Conservation (phyloP, 2,797 vertebrate genomes). For the Typhlichthys subterraneus region DNA sequence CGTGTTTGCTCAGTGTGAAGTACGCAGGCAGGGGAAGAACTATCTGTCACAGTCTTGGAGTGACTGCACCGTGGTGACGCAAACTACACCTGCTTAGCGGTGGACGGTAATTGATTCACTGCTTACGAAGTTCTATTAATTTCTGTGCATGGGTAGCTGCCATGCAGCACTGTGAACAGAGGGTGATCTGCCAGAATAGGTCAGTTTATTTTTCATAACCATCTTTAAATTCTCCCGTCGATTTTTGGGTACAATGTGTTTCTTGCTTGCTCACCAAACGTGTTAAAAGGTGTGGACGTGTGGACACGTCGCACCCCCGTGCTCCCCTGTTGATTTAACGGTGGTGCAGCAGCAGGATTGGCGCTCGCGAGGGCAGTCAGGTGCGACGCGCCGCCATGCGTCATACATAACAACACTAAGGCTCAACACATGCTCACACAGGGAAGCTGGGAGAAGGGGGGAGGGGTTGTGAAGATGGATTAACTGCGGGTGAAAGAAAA, state of each 20-base stretch:
- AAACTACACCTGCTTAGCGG: conserved; percentile 16
- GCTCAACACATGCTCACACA: conserved; percentile 1
- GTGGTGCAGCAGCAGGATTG: conserved; percentile 25
- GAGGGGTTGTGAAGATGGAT: conserved; percentile 4
- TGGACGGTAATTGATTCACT: conserved; percentile 42
- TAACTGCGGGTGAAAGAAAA: conserved; percentile 50
- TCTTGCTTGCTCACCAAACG: conserved; percentile 1
- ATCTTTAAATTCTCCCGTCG: background rate
- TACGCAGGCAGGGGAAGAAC: conserved; percentile 33
- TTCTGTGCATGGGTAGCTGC: conserved; percentile 3
- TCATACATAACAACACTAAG: conserved; percentile 4
- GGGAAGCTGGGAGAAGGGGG: background rate
- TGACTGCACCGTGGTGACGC: conserved; percentile 32
- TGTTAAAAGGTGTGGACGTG: background rate
- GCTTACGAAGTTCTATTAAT: conserved; percentile 25
- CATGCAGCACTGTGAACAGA: conserved; percentile 23
- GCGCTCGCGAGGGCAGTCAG: conserved; percentile 4
- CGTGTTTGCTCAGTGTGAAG: conserved; percentile 46
- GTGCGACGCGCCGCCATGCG: background rate
- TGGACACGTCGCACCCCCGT: no score
- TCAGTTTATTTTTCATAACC: background rate
- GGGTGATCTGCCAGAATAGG: conserved; percentile 2
- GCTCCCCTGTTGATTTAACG: conserved; percentile 14
- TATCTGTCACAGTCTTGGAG: conserved; percentile 45
- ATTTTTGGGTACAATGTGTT: no score